Evolutionary conservation across 2,888 invertebrate species (phyloP).

Genomic region (Strigamia transsilvanica): DNA sequence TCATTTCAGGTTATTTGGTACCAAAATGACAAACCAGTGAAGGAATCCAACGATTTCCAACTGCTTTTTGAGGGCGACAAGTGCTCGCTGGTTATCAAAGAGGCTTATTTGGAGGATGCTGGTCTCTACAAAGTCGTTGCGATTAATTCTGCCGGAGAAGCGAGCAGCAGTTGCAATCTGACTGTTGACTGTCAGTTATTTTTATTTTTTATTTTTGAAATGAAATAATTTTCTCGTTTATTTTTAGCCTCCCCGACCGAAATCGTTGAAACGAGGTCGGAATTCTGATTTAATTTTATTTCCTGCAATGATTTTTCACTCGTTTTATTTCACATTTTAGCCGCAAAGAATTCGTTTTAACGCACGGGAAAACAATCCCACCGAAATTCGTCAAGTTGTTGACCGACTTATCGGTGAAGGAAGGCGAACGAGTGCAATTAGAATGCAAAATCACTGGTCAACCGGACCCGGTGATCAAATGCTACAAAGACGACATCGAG

Average conservation of each 20-base stretch:
- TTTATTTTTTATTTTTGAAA: not conserved
- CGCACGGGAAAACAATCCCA: constrained; percentile 60
- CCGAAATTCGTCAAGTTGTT: constrained; percentile 77
- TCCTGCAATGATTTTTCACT: not conserved
- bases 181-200: constrained; percentile 66
- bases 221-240: constrained; percentile 23
- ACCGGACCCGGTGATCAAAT: constrained; percentile 74
- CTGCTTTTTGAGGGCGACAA: constrained; percentile 84
- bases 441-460: constrained; percentile 75
- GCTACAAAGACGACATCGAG: constrained; percentile 75
- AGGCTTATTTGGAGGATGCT: constrained; percentile 77
- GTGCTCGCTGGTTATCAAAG: constrained; percentile 76
- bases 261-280: not conserved
- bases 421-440: constrained; percentile 75
- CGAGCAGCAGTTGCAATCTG: constrained; percentile 75
- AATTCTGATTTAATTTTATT: constrained; percentile 18
- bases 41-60: constrained; percentile 83
- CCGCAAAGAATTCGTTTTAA: constrained; percentile 46
- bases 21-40: constrained; percentile 80
- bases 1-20: constrained; percentile 73
- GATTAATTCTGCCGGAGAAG: constrained; percentile 84
- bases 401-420: constrained; percentile 75
- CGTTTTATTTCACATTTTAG: constrained; percentile 27
- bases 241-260: not conserved
- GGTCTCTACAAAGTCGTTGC: constrained; percentile 83